Conservation (phyloP, 2,797 vertebrate genomes). For the Babyrousa celebensis region DNA sequence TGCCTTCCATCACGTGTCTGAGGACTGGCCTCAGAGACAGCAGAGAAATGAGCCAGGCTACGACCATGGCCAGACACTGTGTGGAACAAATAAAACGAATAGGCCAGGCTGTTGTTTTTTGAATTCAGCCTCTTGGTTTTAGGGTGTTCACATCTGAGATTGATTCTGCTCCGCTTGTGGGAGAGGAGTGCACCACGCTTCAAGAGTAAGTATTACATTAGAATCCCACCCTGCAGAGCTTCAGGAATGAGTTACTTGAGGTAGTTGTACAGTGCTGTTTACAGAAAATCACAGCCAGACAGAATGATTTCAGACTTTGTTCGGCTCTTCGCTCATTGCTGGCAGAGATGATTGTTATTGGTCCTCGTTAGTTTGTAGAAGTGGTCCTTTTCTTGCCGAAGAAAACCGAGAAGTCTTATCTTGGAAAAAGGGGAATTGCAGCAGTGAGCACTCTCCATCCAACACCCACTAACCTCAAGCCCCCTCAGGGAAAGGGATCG, state of each 20-base stretch:
- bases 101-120: background rate
- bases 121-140: background rate
- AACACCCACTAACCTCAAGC: background rate
- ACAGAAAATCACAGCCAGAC: slow-evolving; percentile 12
- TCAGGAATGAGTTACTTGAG: background rate
- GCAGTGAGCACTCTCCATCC: background rate
- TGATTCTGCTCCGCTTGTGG: background rate
- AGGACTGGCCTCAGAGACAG: background rate
- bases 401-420: background rate
- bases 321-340: background rate
- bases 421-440: background rate
- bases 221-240: background rate
- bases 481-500: background rate
- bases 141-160: background rate
- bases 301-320: background rate
- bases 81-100: background rate
- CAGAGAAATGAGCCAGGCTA: background rate
- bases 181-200: background rate
- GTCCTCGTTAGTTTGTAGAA: background rate
- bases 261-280: background rate
- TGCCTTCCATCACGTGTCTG: fast-evolving
- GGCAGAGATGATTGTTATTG: background rate
- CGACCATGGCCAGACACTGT: background rate
- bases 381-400: background rate
- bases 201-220: background rate